Conservation (phyloP, 2,113 vertebrate genomes). For the Erythrocebus patas region DNA sequence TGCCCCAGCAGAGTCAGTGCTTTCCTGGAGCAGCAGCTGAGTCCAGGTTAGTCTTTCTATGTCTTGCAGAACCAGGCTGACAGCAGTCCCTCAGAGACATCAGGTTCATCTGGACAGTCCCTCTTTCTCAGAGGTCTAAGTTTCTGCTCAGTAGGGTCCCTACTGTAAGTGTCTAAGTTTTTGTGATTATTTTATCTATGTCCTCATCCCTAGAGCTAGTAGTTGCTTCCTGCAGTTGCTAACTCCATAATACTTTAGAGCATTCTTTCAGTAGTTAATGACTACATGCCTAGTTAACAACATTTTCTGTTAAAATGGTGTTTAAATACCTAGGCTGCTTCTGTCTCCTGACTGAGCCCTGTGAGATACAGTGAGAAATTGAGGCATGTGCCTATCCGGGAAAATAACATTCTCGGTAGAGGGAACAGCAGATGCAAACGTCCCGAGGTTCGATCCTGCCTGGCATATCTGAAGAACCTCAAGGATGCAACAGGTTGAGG, state of each 20-base stretch:
- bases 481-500: background rate
- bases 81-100: background rate
- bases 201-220: background rate
- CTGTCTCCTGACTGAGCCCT: background rate
- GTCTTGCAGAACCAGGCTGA: background rate
- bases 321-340: background rate
- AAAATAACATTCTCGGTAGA: background rate
- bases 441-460: background rate
- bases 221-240: background rate
- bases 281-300: background rate
- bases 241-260: background rate
- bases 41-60: background rate
- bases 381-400: background rate
- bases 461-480: background rate
- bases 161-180: background rate
- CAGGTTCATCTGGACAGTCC: rapidly evolving
- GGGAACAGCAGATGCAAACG: background rate
- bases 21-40: background rate
- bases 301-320: background rate
- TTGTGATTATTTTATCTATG: background rate
- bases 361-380: background rate
- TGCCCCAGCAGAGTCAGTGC: background rate
- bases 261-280: background rate
- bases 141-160: background rate
- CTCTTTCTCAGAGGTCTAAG: background rate